Evolutionary conservation across 2,888 invertebrate genomes (phyloP).

Genomic region (Dysmachus trigonus): DNA sequence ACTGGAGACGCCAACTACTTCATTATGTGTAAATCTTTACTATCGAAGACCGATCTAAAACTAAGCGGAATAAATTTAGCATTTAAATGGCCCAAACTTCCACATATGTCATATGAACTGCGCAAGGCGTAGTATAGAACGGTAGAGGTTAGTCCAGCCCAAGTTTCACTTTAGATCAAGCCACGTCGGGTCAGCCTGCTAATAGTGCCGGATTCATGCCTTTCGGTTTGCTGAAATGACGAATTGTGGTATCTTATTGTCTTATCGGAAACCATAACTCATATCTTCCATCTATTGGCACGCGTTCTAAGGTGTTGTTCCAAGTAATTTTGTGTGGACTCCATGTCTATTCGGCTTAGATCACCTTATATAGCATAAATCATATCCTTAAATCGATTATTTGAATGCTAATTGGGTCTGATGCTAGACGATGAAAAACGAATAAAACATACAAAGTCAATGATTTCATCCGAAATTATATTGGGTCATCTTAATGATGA

Average conservation of each 20-base stretch:
- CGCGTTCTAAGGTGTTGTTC: not conserved
- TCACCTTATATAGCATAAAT: not conserved
- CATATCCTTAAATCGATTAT: not conserved
- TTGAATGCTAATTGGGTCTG: not conserved
- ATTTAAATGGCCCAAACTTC: conserved; percentile 27
- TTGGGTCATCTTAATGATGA: not conserved
- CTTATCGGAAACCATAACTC: conserved; percentile 5
- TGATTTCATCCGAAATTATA: not conserved
- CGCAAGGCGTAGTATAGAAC: not conserved
- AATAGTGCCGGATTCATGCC: not conserved
- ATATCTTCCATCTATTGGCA: not conserved
- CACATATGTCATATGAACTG: conserved; percentile 12
- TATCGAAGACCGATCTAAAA: conserved; percentile 19
- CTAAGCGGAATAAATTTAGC: conserved; percentile 29
- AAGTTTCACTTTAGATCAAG: not conserved
- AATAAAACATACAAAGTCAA: not conserved
- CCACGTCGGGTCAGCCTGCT: not conserved
- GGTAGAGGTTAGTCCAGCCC: not conserved
- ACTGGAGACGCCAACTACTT: conserved; percentile 18
- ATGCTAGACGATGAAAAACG: not conserved
- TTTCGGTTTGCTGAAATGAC: conserved; percentile 16
- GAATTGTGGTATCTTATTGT: conserved; percentile 13
- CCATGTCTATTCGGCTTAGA: not conserved
- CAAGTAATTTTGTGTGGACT: not conserved
- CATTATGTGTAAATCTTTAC: conserved; percentile 30